Base-by-base conservation (phyloP, 2,888 invertebrate genomes). In the Esperia sulphurella region DNA sequence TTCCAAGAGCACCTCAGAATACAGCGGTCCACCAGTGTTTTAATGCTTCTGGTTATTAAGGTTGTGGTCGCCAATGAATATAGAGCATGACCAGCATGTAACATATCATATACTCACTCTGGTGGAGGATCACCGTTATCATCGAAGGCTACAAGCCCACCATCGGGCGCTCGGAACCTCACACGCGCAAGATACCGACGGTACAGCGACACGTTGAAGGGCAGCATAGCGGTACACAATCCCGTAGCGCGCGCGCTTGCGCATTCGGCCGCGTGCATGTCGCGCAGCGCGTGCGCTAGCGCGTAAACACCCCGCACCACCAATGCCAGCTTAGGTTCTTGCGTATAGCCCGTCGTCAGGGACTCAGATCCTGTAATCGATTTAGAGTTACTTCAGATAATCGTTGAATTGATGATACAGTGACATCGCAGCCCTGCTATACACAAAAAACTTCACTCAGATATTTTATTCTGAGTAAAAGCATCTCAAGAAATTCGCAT, bases 301-400 rank as follows among this genome's bases (percentile, higher is more conserved):
- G 94, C 93, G 80, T 93, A 92, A 57, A 95, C 92, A 3, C 95
- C 94, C 75, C 95, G 95, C 66, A 94, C 93, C 37, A 95, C 94
- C 71, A 95, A 94, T 58, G 94, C 94, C 74, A 95, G 90, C 79
- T 95, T 95, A 13, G 95, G 93, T 78, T 96, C 95, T 72, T 94
- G 94, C 47, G 91, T 91, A 76, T 93, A 93, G 41, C 84, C 81
- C 12, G 85, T 77, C 1, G 79, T 71, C 48, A 93, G 74, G 21
- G 82, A 85, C 75, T 94, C 93, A 10, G 84, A 68, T 0, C 93
- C 94, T 93, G 50, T 13, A 7, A 43, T n/a, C 29, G n/a, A n/a
- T n/a, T n/a, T n/a, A n/a, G n/a, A n/a, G n/a, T n/a, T n/a, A n/a
- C n/a, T n/a, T n/a, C n/a, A n/a, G n/a, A n/a, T n/a, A n/a, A n/a